Evolutionary conservation across 2,113 vertebrate species (phyloP).

Genomic region (Microcebus griseorufus): DNA sequence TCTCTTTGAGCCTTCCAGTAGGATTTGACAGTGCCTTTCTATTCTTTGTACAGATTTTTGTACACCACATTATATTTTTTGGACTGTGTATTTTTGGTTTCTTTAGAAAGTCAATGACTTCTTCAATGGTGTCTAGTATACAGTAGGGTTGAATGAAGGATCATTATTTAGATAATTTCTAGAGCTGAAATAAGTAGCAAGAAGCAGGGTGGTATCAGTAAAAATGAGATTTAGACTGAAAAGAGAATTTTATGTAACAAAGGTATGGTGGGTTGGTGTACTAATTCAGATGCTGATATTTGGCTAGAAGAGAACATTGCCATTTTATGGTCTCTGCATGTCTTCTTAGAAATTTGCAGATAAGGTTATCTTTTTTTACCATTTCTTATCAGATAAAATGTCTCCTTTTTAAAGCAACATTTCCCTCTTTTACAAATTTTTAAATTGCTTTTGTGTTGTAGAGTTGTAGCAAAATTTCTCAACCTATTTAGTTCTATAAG

Average conservation of each 20-base stretch:
- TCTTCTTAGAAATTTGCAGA: not conserved
- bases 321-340: not conserved
- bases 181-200: not conserved
- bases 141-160: not conserved
- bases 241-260: conserved; percentile 17
- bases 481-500: not conserved
- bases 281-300: not conserved
- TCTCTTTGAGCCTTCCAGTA: not conserved
- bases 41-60: not conserved
- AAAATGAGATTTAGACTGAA: not conserved
- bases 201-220: not conserved
- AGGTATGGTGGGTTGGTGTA: not conserved
- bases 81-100: not conserved
- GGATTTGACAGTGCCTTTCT: not conserved
- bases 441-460: not conserved
- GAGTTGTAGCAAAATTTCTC: not conserved
- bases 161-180: not conserved
- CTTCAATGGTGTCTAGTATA: not conserved
- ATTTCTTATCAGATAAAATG: conserved; percentile 3
- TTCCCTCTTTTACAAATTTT: not conserved
- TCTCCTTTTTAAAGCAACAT: not conserved
- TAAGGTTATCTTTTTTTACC: not conserved
- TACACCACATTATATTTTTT: not conserved
- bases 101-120: not conserved
- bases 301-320: not conserved